Evolutionary conservation across 2,797 vertebrate genomes (phyloP).

Genomic region (Thamnophis elegans): DNA sequence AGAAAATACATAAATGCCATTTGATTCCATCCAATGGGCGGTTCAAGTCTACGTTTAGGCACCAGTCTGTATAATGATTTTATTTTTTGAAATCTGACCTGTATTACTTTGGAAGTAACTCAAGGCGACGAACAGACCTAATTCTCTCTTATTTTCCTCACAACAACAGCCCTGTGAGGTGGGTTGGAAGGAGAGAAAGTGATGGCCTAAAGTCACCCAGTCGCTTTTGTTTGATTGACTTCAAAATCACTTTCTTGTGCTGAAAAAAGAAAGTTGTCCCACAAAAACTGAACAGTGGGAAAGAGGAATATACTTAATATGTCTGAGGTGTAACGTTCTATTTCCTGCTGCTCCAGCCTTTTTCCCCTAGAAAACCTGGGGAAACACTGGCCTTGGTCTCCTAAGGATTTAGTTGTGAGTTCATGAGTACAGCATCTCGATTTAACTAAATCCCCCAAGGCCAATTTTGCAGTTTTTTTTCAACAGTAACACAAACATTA

Average conservation of each 20-base stretch:
- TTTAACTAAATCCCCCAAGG: neutral
- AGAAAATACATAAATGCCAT: neutral
- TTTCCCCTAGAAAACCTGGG: neutral
- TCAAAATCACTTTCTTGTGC: neutral
- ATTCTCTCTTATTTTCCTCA: neutral
- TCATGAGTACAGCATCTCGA: neutral
- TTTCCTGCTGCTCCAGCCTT: too few relatives aligned
- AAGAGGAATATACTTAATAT: neutral
- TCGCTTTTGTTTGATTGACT: neutral
- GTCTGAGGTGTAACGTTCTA: neutral
- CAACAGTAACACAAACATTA: neutral
- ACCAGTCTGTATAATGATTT: neutral
- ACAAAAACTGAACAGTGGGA: neutral
- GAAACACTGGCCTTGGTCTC: neutral
- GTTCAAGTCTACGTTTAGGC: neutral
- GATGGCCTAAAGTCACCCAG: neutral
- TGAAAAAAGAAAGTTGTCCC: neutral
- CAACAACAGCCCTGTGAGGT: neutral
- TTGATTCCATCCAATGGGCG: neutral
- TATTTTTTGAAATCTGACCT: neutral
- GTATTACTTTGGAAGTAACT: neutral
- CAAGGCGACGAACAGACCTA: neutral
- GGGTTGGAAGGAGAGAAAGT: neutral
- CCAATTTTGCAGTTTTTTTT: neutral
- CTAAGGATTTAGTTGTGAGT: neutral